Percentiles rank a stretch among this genome's conserved stretches.
These are phyloP conservation scores for Amphipyra tragopoginis DNA, from an alignment of 2,888 invertebrate genomes.

Conservation along the genomic window DNA sequence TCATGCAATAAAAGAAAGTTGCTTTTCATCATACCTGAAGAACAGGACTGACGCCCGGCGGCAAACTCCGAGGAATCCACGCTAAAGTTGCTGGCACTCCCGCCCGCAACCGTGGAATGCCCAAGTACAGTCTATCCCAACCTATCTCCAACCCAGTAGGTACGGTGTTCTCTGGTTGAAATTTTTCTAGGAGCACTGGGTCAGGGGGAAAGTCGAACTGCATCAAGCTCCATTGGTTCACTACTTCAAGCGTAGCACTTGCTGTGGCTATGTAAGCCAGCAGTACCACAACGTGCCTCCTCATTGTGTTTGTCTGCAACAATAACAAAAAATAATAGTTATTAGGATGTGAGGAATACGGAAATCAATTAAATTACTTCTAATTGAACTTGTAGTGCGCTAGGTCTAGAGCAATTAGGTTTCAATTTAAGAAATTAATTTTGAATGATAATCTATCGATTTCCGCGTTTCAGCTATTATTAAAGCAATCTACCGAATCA, in stretches of 20 bases:
- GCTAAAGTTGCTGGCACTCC: conserved; percentile 94
- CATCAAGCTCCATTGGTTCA: conserved; percentile 93
- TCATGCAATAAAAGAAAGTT: conserved; percentile 42
- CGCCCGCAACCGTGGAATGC: conserved; percentile 93
- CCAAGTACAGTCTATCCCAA: conserved; percentile 93
- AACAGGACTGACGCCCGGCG: conserved; percentile 92
- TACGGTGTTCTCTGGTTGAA: conserved; percentile 93
- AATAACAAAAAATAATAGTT: conserved; percentile 5
- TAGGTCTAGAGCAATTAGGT: too few species aligned
- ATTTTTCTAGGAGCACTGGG: conserved; percentile 89
- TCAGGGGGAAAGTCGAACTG: conserved; percentile 92
- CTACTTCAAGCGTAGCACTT: conserved; percentile 89
- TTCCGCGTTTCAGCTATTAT: conserved; percentile 32
- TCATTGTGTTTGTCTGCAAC: conserved; percentile 66
- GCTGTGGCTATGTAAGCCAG: conserved; percentile 76
- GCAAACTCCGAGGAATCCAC: conserved; percentile 91
- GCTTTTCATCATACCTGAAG: conserved; percentile 86
- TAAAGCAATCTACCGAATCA: conserved; percentile 15
- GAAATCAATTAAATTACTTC: neutral
- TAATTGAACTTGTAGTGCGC: neutral
- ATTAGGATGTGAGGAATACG: neutral
- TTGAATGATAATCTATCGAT: conserved; percentile 8
- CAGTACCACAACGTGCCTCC: conserved; percentile 65
- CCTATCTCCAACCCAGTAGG: conserved; percentile 94
- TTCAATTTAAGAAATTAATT: conserved; percentile 7